These are phyloP conservation scores for Loxodonta africana DNA, from an alignment of 2,113 vertebrate species.

Conservation along the genomic window DNA sequence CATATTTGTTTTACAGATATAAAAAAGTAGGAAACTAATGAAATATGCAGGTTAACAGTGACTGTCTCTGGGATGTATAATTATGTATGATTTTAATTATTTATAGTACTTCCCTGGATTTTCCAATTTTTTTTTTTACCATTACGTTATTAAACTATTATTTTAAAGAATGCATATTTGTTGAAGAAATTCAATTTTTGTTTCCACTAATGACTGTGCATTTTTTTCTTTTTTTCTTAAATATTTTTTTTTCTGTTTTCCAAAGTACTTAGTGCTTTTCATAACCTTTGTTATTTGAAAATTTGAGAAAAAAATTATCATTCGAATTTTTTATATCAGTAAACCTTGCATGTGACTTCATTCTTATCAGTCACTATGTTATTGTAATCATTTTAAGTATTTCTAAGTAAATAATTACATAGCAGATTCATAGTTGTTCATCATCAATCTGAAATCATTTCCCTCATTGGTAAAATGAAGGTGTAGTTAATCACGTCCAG, in stretches of 20 bases:
- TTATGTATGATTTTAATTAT: slow-evolving; percentile 22
- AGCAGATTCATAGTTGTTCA: not conserved
- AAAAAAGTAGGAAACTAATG: not conserved
- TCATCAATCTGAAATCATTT: not conserved
- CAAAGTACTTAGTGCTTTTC: not conserved
- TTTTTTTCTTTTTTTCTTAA: not conserved
- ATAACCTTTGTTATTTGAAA: not conserved
- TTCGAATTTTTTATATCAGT: not conserved
- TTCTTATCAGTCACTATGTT: not conserved
- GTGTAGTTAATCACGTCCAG: not conserved
- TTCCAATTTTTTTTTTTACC: not conserved
- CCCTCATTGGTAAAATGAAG: not conserved
- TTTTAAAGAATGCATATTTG: not conserved
- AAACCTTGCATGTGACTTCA: slow-evolving; percentile 8
- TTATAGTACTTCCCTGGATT: not conserved
- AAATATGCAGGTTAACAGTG: not conserved
- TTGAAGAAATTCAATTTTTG: not conserved
- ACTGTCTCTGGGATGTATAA: not conserved
- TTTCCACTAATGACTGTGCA: not conserved
- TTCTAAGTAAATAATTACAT: not conserved
- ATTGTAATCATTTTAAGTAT: not conserved
- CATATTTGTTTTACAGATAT: not conserved
- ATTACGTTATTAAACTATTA: not conserved
- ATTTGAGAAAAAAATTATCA: not conserved
- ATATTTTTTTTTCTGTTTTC: not conserved